Evolutionary conservation across 2,888 invertebrate genomes (phyloP).

Genomic region (Abrostola triplasia): DNA sequence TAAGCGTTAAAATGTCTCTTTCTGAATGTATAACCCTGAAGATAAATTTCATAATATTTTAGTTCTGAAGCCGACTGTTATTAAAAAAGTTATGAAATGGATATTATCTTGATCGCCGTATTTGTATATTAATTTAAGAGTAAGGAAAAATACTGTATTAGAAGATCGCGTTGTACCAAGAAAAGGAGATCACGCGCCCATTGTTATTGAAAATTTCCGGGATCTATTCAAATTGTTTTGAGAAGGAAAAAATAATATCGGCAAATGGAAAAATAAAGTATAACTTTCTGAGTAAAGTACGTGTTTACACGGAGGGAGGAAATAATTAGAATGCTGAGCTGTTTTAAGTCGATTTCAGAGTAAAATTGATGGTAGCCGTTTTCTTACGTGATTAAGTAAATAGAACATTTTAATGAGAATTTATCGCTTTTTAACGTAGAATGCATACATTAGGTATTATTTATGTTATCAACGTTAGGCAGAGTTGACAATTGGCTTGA

Average conservation of each 20-base stretch:
- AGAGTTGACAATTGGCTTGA: too few relatives aligned
- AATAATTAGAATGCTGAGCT: slow-evolving; percentile 17
- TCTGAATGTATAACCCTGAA: too few relatives aligned
- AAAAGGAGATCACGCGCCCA: background rate
- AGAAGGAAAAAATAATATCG: slow-evolving; percentile 28
- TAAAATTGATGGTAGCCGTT: background rate
- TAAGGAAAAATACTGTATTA: background rate
- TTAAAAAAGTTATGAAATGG: too few relatives aligned
- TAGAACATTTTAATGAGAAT: too few relatives aligned
- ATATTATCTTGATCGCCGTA: too few relatives aligned
- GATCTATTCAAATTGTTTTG: slow-evolving; percentile 29
- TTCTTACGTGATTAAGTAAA: too few relatives aligned
- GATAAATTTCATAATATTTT: too few relatives aligned
- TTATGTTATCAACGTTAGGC: too few relatives aligned
- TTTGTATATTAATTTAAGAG: background rate
- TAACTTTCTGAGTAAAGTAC: slow-evolving; percentile 10
- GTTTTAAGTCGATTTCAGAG: slow-evolving; percentile 3
- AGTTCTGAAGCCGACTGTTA: too few relatives aligned
- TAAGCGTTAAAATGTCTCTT: too few relatives aligned
- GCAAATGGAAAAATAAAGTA: slow-evolving; percentile 9
- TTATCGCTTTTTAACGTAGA: too few relatives aligned
- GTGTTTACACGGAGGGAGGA: slow-evolving; percentile 5
- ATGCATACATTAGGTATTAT: too few relatives aligned
- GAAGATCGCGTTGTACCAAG: background rate
- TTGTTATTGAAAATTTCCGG: slow-evolving; percentile 41